A percentile compares a stretch with the other conserved stretches of the same genome.
These are phyloP conservation scores for Linurgus olivaceus DNA, from an alignment of 2,797 vertebrate genomes.

Conservation along the genomic window DNA sequence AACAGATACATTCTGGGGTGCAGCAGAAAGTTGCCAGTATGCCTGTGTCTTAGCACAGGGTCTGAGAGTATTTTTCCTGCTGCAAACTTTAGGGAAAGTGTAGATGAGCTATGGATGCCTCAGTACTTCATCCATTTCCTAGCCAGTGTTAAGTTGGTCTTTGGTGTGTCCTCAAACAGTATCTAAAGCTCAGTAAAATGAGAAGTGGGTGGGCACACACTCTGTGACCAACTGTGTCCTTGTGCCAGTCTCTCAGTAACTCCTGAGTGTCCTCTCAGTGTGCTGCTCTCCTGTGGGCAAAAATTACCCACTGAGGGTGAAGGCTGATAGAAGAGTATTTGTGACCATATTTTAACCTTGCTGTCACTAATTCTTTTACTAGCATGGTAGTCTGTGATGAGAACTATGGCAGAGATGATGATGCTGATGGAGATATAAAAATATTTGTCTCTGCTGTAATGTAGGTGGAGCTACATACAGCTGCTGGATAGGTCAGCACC, in stretches of 20 bases:
- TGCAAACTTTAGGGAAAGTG: neutral
- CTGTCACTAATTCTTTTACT: neutral
- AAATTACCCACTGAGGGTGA: neutral
- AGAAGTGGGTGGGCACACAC: neutral
- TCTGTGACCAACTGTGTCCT: neutral
- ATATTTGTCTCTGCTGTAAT: neutral
- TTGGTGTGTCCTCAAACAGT: neutral
- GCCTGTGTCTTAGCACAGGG: neutral
- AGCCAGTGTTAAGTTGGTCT: neutral
- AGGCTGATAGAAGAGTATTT: neutral
- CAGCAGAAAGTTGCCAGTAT: neutral
- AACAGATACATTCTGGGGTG: neutral
- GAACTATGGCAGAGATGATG: neutral
- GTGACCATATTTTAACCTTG: neutral
- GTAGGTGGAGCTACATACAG: neutral
- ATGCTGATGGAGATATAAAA: neutral
- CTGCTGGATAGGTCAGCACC: neutral
- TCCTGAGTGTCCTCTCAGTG: neutral
- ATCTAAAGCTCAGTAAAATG: neutral
- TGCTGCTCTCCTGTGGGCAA: neutral
- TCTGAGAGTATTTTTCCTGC: neutral
- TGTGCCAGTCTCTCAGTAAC: neutral
- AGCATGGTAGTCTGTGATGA: neutral
- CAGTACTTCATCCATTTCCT: neutral
- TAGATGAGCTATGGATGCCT: neutral